Evolutionary conservation across 1,140 invertebrate species (phyloP).

Genomic region (Yoshiicerus persimilis): DNA sequence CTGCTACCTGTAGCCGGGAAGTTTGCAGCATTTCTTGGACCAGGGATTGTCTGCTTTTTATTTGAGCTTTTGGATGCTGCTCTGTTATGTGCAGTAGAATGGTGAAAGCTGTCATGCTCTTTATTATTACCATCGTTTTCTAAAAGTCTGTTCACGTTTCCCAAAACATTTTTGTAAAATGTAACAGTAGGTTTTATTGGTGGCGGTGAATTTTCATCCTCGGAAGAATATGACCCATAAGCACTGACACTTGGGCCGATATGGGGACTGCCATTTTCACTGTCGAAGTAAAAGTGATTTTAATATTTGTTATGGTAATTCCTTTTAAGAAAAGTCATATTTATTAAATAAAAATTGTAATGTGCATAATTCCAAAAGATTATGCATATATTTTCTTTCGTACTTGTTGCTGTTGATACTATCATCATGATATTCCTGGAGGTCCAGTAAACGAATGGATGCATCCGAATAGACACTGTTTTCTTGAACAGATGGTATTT

Average conservation of each 20-base stretch:
- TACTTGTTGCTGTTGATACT: not conserved
- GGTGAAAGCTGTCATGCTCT: not conserved
- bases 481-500: constrained; percentile 31
- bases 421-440: constrained; percentile 35
- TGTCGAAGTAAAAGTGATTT: not conserved
- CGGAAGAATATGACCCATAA: constrained; percentile 30
- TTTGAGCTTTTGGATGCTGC: not conserved
- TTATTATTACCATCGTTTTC: not conserved
- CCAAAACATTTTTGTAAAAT: constrained; percentile 43
- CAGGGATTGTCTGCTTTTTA: not conserved
- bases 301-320: not conserved
- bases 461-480: constrained; percentile 26
- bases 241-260: constrained; percentile 42
- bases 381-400: not conserved
- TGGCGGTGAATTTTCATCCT: not conserved
- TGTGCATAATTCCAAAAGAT: not conserved
- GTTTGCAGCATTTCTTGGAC: not conserved
- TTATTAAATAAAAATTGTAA: not conserved
- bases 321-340: no score
- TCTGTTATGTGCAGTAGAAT: not conserved
- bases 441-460: constrained; percentile 24
- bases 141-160: constrained; percentile 41
- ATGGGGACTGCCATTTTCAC: not conserved
- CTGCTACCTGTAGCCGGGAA: not conserved
- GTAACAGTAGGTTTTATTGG: constrained; percentile 32